Base-by-base conservation (phyloP, 1,140 invertebrate species). In the Trichogramma pretiosum region DNA sequence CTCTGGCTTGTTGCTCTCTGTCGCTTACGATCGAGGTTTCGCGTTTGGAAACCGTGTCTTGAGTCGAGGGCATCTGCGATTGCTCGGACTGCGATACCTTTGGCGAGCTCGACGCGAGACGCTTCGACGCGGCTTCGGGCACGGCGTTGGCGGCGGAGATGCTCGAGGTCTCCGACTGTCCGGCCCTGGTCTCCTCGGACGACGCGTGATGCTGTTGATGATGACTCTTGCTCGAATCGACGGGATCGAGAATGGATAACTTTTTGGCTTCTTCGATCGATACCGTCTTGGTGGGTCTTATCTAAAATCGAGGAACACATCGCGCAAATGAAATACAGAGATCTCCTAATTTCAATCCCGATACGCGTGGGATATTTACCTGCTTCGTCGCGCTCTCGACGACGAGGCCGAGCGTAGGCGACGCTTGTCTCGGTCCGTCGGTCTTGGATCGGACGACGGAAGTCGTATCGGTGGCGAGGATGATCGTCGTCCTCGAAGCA, bases 131-230 rank as follows among this genome's bases (percentile, higher is more conserved):
- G 43, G 18, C 23, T 8, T 10, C 9, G 30, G 13, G 5, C 28
- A 24, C 8, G 44, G 36, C 1, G 36, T 34, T 23, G 33, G 24
- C 14, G 18, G 3, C 8, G 35, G n/a, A n/a, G n/a, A n/a, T n/a
- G n/a, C n/a, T n/a, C n/a, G n/a, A 36, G 7, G 21, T 44, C 14
- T 44, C 48, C 14, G 17, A 11, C 38, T 49, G 33, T 30, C 33
- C 24, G 2, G 21, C 1, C 10, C 39, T 41, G 1, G 32, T 37
- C 4, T 22, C 36, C 13, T 74, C 74, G 5, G 74, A 73, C 1
- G n/a, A n/a, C n/a, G n/a, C n/a, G n/a, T n/a, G n/a, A n/a, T n/a
- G n/a, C n/a, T n/a, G n/a, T n/a, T n/a, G n/a, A n/a, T 50, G 42
- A n/a, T 38, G 21, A 36, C 56, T 56, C 39, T 58, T 61, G 28